These are phyloP conservation scores for Sinocyclocheilus grahami DNA, from an alignment of 2,113 vertebrate genomes.

Conservation along the genomic window DNA sequence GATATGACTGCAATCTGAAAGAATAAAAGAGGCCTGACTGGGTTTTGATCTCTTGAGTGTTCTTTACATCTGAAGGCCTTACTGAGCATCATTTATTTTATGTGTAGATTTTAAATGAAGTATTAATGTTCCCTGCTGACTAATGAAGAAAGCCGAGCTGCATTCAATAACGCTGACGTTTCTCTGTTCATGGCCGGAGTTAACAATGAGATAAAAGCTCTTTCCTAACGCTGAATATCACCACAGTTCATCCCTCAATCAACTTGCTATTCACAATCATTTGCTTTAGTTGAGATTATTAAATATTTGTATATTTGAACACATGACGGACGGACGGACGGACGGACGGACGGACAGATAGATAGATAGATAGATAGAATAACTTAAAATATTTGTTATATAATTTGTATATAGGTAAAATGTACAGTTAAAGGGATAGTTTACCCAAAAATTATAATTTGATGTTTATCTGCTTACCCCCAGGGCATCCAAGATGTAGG, in stretches of 20 bases:
- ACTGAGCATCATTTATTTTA: background rate
- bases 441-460: too few relatives aligned
- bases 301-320: too few relatives aligned
- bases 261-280: too few relatives aligned
- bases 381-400: too few relatives aligned
- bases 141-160: background rate
- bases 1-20: background rate
- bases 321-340: too few relatives aligned
- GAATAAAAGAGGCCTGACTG: background rate
- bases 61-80: constrained; percentile 1
- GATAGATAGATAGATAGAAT: too few relatives aligned
- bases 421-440: background rate
- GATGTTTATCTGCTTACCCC: too few relatives aligned
- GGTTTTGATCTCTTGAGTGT: constrained; percentile 7
- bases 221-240: background rate
- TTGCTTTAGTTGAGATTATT: too few relatives aligned
- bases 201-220: background rate
- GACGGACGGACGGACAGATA: too few relatives aligned
- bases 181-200: background rate
- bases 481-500: too few relatives aligned
- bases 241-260: too few relatives aligned
- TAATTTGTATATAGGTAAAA: background rate
- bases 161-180: background rate
- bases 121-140: constrained; percentile 7
- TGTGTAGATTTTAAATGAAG: constrained; percentile 7